phyloP scores from a whole-genome alignment of 1,140 invertebrate genomes.

The Zophobas atratus region DNA sequence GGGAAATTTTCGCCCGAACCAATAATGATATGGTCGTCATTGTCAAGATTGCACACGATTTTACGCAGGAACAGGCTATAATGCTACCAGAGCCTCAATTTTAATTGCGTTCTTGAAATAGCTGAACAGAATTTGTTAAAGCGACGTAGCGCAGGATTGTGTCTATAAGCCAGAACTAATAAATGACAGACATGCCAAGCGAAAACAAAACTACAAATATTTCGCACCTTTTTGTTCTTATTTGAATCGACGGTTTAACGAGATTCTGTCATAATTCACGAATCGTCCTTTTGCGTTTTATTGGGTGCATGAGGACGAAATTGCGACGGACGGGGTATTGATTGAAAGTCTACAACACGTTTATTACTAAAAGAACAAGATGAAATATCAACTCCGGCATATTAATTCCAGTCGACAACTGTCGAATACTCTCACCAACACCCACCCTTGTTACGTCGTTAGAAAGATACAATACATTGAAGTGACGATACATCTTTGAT shows the following conservation, averaged over 20 bases:
- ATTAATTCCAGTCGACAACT: no score
- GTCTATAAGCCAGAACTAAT: slow-evolving; percentile 21
- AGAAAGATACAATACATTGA: no score
- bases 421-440: no score
- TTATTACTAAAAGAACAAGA: no score
- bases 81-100: slow-evolving; percentile 29
- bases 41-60: slow-evolving; percentile 25
- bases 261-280: background rate
- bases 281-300: no score
- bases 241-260: background rate
- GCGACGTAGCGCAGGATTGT: slow-evolving; percentile 18
- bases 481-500: no score
- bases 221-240: slow-evolving; percentile 8
- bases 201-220: slow-evolving; percentile 13
- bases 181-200: slow-evolving; percentile 15
- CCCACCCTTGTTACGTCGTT: no score
- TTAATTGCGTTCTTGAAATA: slow-evolving; percentile 37
- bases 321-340: no score
- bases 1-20: slow-evolving; percentile 7
- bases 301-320: no score
- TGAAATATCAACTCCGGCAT: no score
- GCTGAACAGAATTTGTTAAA: slow-evolving; percentile 31
- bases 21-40: slow-evolving; percentile 23
- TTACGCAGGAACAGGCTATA: slow-evolving; percentile 31
- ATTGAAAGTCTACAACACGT: no score